Evolutionary conservation across 2,113 vertebrate genomes (phyloP).

Genomic region (Toxotes chatareus): DNA sequence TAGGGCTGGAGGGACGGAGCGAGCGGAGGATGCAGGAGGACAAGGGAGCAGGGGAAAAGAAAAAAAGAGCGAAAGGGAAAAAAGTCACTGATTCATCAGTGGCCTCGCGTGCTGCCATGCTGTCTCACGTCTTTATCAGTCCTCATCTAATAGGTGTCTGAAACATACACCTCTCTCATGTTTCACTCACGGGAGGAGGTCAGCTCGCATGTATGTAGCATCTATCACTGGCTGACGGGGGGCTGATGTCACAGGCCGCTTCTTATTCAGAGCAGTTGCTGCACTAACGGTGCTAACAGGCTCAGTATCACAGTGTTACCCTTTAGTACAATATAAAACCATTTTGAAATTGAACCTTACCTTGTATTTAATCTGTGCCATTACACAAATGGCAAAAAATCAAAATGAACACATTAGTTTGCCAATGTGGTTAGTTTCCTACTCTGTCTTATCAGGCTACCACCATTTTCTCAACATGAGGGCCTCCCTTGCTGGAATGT

Average conservation of each 20-base stretch:
- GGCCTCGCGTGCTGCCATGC: conserved; percentile 12
- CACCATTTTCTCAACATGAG: conserved; percentile 13
- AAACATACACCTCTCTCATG: conserved; percentile 53
- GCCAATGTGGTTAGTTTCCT: background rate
- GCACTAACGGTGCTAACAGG: conserved; percentile 13
- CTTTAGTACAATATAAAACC: background rate
- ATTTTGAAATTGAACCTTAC: background rate
- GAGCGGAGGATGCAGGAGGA: conserved; percentile 31
- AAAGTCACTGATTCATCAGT: conserved; percentile 56
- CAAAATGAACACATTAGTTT: background rate
- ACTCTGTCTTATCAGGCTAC: background rate
- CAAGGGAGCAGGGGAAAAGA: background rate
- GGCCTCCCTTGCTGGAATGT: background rate
- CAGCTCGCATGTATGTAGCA: conserved; percentile 20
- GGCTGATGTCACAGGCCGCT: conserved; percentile 28
- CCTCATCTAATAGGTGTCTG: conserved; percentile 60
- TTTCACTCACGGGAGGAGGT: conserved; percentile 56
- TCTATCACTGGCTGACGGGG: conserved; percentile 38
- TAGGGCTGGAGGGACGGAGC: conserved; percentile 61
- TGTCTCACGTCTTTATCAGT: conserved; percentile 47
- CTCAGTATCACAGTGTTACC: background rate
- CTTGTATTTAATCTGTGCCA: background rate
- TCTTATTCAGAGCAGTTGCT: background rate
- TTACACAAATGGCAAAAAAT: background rate
- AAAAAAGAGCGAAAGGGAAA: background rate